A percentile compares a stretch with the other conserved stretches of the same genome.
Evolutionary conservation across 2,797 vertebrate species (phyloP).

Genomic region (Schizopygopsis malacanthus): DNA sequence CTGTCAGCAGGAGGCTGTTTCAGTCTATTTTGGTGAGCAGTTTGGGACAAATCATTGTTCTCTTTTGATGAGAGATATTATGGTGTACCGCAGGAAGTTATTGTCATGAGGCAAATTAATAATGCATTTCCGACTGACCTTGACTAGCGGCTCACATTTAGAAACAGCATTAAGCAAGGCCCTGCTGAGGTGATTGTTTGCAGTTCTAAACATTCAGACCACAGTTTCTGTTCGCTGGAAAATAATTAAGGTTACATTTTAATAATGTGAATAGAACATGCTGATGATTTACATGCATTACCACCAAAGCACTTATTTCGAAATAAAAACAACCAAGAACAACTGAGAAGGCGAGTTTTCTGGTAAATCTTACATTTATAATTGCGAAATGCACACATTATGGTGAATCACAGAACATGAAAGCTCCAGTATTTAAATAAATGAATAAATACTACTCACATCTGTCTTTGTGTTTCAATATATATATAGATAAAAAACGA

Average conservation of each 20-base stretch:
- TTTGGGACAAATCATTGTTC: constrained; percentile 62
- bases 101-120: constrained; percentile 71
- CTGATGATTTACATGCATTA: neutral
- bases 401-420: neutral
- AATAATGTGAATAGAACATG: constrained; percentile 1
- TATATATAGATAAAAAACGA: neutral
- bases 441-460: neutral
- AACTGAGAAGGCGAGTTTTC: neutral
- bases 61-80: constrained; percentile 60
- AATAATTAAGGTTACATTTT: constrained; percentile 64
- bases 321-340: neutral
- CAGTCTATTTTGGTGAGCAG: constrained; percentile 66
- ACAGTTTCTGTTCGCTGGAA: constrained; percentile 50
- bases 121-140: constrained; percentile 65
- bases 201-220: constrained; percentile 54
- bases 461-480: neutral
- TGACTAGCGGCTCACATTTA: constrained; percentile 66
- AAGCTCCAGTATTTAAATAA: neutral
- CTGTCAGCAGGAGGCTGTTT: constrained; percentile 66
- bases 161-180: constrained; percentile 55
- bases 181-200: constrained; percentile 61
- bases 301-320: neutral
- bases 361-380: neutral
- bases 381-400: neutral
- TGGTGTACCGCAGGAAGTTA: constrained; percentile 62